phyloP scores from a whole-genome alignment of 2,113 vertebrate genomes.

The Empidonax traillii region DNA sequence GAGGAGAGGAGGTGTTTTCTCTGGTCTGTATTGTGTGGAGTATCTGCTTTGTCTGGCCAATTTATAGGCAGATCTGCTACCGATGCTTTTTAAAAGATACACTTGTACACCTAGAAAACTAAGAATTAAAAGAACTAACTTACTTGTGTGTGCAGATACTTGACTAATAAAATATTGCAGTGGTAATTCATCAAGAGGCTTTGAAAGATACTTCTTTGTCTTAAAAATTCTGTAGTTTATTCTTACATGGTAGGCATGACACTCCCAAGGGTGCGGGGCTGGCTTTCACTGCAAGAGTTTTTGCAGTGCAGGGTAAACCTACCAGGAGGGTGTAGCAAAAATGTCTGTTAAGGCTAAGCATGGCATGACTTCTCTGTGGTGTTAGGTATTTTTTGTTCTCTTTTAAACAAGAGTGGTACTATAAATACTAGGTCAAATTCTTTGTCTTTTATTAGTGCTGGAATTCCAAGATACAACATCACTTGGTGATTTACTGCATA shows the following conservation, averaged over 20 bases:
- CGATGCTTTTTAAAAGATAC: background rate
- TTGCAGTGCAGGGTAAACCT: background rate
- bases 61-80: background rate
- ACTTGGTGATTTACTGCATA: background rate
- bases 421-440: slow-evolving; percentile 10
- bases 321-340: background rate
- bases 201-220: background rate
- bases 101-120: background rate
- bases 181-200: background rate
- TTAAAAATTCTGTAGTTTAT: background rate
- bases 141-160: background rate
- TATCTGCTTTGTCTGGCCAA: background rate
- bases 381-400: slow-evolving; percentile 20
- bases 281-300: background rate
- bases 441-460: background rate
- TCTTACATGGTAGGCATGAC: background rate
- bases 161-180: background rate
- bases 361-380: background rate
- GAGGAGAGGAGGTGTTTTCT: background rate
- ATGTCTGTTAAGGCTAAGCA: background rate
- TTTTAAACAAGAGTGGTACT: slow-evolving; percentile 8
- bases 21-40: accelerated
- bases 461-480: background rate
- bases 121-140: background rate
- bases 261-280: background rate